phyloP scores from a whole-genome alignment of 64 coral and sea anemone species.

The Dendronephthya gigantea region DNA sequence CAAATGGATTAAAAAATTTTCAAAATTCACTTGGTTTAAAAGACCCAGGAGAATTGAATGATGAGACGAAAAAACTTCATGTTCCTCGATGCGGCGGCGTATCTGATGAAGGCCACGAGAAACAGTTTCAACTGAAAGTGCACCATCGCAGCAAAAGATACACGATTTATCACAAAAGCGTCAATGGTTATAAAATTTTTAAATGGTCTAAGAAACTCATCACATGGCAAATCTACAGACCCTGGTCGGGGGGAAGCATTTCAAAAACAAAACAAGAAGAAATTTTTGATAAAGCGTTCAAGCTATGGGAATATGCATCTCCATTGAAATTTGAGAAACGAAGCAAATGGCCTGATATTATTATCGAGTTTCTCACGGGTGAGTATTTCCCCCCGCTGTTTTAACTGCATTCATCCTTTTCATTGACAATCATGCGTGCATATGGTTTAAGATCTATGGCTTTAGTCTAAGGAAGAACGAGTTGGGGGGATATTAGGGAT shows the following conservation, averaged over 20 bases:
- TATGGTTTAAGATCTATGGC: no score
- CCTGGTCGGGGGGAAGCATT: background rate
- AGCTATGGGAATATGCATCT: background rate
- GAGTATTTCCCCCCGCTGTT: background rate
- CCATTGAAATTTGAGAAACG: background rate
- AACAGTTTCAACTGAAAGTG: background rate
- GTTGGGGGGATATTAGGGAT: no score
- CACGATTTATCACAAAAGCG: background rate
- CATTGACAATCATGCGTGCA: no score
- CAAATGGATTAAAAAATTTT: background rate
- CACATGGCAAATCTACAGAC: background rate
- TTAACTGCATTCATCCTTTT: no score
- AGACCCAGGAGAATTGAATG: background rate
- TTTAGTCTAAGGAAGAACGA: no score
- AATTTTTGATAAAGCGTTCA: background rate
- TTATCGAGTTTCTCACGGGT: no score
- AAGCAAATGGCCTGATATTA: background rate
- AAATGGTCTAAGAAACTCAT: background rate
- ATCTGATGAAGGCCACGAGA: background rate
- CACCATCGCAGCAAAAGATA: background rate
- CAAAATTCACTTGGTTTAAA: slow-evolving; percentile 5
- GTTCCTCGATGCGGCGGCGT: background rate
- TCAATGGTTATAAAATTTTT: no score
- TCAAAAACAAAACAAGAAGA: background rate
- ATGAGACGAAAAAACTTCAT: background rate